Evolutionary conservation across 2,113 vertebrate genomes (phyloP).

Genomic region (Helogale parvula): DNA sequence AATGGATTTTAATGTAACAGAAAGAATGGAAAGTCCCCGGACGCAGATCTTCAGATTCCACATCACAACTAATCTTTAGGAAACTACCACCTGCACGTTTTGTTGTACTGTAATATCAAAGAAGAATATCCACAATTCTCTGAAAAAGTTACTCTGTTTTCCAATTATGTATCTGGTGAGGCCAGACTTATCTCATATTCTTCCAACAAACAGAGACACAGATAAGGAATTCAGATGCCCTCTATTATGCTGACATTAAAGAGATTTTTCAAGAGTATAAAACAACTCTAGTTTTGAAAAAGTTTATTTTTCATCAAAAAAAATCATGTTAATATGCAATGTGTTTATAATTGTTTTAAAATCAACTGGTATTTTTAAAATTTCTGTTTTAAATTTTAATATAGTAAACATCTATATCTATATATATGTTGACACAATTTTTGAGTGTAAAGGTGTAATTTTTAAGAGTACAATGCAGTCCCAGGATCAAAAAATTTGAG

Average conservation of each 20-base stretch:
- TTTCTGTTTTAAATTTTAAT: constrained; percentile 23
- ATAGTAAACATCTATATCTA: not conserved
- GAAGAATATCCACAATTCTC: not conserved
- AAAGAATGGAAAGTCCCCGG: not conserved
- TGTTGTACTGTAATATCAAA: not conserved
- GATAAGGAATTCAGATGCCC: not conserved
- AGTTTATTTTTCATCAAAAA: constrained; percentile 6
- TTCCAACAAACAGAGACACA: not conserved
- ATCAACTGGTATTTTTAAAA: not conserved
- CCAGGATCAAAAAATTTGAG: not conserved
- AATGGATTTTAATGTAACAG: not conserved
- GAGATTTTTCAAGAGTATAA: not conserved
- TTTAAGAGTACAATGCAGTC: not conserved
- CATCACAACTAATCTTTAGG: not conserved
- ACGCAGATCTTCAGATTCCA: not conserved
- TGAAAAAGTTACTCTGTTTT: not conserved
- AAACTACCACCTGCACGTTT: not conserved
- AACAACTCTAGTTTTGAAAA: not conserved
- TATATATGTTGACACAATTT: not conserved
- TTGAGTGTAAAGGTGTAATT: not conserved
- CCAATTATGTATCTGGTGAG: not conserved
- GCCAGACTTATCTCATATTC: not conserved
- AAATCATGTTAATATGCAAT: not conserved
- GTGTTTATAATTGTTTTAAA: constrained; percentile 16
- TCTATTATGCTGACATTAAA: not conserved